phyloP scores from a whole-genome alignment of 64 coral and sea anemone species.

The Exaiptasia diaphana region DNA sequence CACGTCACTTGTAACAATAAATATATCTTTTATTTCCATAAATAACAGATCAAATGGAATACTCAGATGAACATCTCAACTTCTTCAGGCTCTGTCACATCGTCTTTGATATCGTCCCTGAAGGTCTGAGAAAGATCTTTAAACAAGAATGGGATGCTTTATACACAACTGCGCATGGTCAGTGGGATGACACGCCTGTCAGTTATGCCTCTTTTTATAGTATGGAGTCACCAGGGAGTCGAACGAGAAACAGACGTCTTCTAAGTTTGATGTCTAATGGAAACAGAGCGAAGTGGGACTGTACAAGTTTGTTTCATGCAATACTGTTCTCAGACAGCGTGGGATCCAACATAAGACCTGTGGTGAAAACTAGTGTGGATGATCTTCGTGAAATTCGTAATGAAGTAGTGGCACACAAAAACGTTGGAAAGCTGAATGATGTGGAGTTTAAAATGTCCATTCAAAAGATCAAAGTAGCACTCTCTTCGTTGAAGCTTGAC shows the following conservation, averaged over 20 bases:
- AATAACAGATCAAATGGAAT: too few species aligned
- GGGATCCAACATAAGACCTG: not conserved
- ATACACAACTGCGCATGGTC: constrained; percentile 9
- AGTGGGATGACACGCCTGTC: constrained; percentile 21
- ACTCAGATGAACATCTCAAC: not conserved
- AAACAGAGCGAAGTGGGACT: constrained; percentile 16
- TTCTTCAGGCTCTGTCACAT: not conserved
- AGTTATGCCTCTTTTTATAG: not conserved
- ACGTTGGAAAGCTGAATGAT: not conserved
- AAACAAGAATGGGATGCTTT: constrained; percentile 33
- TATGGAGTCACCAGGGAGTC: not conserved
- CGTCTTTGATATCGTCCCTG: not conserved
- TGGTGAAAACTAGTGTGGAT: not conserved
- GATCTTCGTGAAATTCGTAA: constrained; percentile 31
- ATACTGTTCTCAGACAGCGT: constrained; percentile 34
- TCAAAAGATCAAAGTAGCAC: not conserved
- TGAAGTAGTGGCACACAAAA: not conserved
- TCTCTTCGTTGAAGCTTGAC: constrained; percentile 1
- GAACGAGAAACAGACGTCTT: not conserved
- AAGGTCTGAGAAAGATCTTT: constrained; percentile 18
- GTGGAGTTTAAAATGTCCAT: not conserved
- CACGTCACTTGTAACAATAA: too few species aligned
- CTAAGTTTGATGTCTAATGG: constrained; percentile 9
- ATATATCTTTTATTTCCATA: too few species aligned
- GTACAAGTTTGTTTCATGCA: constrained; percentile 40